Base-by-base conservation (phyloP, 2,113 vertebrate genomes). In the Camelus dromedarius region DNA sequence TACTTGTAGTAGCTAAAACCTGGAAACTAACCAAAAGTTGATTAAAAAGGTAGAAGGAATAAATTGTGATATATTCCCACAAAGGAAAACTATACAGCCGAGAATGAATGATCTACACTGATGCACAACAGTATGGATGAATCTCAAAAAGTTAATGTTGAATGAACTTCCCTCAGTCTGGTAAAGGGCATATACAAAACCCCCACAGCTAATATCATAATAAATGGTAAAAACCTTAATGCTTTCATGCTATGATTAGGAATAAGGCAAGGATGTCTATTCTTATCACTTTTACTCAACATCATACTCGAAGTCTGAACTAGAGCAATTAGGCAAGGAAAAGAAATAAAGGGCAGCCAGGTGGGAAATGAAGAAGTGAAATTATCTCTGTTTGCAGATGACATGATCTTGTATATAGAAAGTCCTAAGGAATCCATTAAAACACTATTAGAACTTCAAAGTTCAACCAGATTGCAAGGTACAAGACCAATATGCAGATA, bases 61-160 rank as follows among this genome's bases (percentile, higher is more conserved):
- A 82, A 92, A 92, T 83, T 92, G 22, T 62, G 67, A 82, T n/a
- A 83, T 50, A 83, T 12, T 82, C 22, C 38, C 35, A 91, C 30
- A 72, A 82, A 91, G 72, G 15, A 64, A 67, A 80, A 67, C 46
- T 42, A n/a, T 38, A 92, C 32, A 64, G 7, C 56, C 38, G 69
- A 83, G 90, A 72, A 64, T 73, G n/a, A 70, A 56, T 69, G 64
- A 24, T 75, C 3, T 30, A 52, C 66, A 75, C 8, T 38, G 24
- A 83, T 13, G 30, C 11, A 76, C 48, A 77, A 54, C n/a, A n/a
- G n/a, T 66, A 85, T 93, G 81, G 60, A 93, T 56, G 58, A 67
- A 67, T 46, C 48, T 85, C n/a, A 85, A 62, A 42, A 83, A 42
- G 69, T 38, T 81, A 58, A 91, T 58, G 20, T 70, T 58, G 20